These are phyloP conservation scores for Sebastes fasciatus DNA, from an alignment of 2,113 vertebrate species.

Conservation along the genomic window DNA sequence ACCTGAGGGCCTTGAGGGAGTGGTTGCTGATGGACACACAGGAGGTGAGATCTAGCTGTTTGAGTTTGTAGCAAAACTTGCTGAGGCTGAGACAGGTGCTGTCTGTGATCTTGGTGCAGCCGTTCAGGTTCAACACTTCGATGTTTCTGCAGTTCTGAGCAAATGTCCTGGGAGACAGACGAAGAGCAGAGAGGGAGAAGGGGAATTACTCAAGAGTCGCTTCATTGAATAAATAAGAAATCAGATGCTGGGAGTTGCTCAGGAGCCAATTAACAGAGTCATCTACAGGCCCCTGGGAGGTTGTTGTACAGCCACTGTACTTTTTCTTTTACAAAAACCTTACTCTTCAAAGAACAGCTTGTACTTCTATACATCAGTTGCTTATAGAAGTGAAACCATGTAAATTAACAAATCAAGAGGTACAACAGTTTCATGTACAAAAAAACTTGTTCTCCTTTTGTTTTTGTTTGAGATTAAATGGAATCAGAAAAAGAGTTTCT, in stretches of 20 bases:
- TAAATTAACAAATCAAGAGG: neutral
- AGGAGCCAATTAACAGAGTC: conserved; percentile 50
- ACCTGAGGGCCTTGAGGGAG: conserved; percentile 96
- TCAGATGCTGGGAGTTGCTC: conserved; percentile 28
- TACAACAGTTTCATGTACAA: neutral
- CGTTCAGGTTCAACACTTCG: conserved; percentile 94
- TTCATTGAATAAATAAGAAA: conserved; percentile 42
- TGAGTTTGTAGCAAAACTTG: conserved; percentile 96
- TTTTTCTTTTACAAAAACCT: neutral
- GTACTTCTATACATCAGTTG: conserved; percentile 6
- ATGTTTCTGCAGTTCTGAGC: conserved; percentile 98
- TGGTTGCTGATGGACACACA: conserved; percentile 95
- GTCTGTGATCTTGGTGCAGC: conserved; percentile 98
- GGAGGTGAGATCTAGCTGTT: conserved; percentile 95
- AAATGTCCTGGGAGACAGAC: conserved; percentile 89
- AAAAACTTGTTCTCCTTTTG: neutral
- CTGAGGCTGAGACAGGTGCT: conserved; percentile 96
- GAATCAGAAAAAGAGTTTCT: neutral
- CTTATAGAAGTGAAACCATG: conserved; percentile 12
- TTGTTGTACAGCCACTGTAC: conserved; percentile 1
- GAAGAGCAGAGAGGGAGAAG: conserved; percentile 26
- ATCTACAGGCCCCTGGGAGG: conserved; percentile 15
- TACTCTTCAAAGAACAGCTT: conserved; percentile 4
- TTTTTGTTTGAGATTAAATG: conserved; percentile 20
- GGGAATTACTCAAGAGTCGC: conserved; percentile 19